Evolutionary conservation across 2,888 invertebrate genomes (phyloP).

Genomic region (Brachyopa scutellaris): DNA sequence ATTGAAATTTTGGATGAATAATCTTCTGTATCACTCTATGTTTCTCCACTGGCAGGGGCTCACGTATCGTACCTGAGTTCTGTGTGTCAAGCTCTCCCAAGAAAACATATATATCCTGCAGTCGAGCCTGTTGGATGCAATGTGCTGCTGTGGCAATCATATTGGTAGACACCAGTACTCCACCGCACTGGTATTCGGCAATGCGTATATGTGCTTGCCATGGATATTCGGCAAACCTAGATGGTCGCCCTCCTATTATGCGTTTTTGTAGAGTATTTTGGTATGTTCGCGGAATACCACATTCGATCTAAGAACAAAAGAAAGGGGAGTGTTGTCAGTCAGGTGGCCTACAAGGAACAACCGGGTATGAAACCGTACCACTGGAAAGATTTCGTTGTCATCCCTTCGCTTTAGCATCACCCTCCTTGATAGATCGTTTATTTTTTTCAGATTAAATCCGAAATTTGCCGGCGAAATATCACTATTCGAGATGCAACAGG

Average conservation of each 20-base stretch:
- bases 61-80: conserved; percentile 85
- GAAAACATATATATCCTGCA: conserved; percentile 89
- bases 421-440: conserved; percentile 77
- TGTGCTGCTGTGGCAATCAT: conserved; percentile 91
- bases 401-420: conserved; percentile 80
- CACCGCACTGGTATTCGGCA: conserved; percentile 91
- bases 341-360: too few species aligned
- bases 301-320: conserved; percentile 82
- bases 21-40: conserved; percentile 88
- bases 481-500: conserved; percentile 85
- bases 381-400: conserved; percentile 78
- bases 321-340: too few species aligned
- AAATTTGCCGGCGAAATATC: conserved; percentile 77
- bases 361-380: too few species aligned
- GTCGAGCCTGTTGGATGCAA: conserved; percentile 89
- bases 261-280: conserved; percentile 86
- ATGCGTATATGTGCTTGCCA: conserved; percentile 94
- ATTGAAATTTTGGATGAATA: conserved; percentile 91
- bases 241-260: conserved; percentile 91
- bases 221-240: conserved; percentile 88
- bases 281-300: conserved; percentile 85
- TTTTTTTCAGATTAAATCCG: conserved; percentile 77
- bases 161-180: conserved; percentile 89
- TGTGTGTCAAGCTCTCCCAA: conserved; percentile 91
- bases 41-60: conserved; percentile 86